A percentile compares a stretch with the other conserved stretches of the same genome.
phyloP scores from a whole-genome alignment of 2,113 vertebrate genomes.

The Tonatia bakeri region DNA sequence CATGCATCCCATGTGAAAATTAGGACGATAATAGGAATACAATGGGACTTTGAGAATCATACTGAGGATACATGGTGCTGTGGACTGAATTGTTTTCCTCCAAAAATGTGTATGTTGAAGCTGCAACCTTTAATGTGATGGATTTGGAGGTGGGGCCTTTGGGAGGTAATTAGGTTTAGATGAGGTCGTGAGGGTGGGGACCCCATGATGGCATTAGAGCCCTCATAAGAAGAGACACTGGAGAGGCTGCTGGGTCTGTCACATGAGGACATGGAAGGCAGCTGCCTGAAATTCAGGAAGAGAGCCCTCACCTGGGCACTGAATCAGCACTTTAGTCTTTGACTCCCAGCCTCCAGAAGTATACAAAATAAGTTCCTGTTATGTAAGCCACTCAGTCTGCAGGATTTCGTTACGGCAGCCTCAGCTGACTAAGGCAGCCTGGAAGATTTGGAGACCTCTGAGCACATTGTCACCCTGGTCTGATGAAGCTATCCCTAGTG shows the following conservation, averaged over 20 bases:
- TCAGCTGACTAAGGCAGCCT: not conserved
- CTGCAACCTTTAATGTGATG: not conserved
- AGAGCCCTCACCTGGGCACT: not conserved
- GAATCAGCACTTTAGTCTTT: not conserved
- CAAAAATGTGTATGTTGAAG: not conserved
- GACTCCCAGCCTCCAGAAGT: not conserved
- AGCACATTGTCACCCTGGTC: not conserved
- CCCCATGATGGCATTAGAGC: not conserved
- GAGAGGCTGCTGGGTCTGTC: not conserved
- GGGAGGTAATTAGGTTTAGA: not conserved
- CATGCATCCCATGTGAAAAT: not conserved
- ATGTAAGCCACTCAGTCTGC: not conserved
- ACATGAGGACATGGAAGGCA: not conserved
- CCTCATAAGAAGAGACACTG: not conserved
- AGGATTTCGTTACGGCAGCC: no score
- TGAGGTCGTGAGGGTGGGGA: not conserved
- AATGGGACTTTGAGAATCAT: not conserved
- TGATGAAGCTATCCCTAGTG: not conserved
- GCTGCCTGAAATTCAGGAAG: not conserved
- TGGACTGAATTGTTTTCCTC: not conserved
- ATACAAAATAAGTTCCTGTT: not conserved
- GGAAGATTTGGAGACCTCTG: not conserved
- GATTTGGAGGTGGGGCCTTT: not conserved
- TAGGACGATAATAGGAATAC: not conserved
- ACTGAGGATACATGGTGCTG: not conserved